Conservation (phyloP, 2,797 vertebrate genomes). For the Malurus splendens region DNA sequence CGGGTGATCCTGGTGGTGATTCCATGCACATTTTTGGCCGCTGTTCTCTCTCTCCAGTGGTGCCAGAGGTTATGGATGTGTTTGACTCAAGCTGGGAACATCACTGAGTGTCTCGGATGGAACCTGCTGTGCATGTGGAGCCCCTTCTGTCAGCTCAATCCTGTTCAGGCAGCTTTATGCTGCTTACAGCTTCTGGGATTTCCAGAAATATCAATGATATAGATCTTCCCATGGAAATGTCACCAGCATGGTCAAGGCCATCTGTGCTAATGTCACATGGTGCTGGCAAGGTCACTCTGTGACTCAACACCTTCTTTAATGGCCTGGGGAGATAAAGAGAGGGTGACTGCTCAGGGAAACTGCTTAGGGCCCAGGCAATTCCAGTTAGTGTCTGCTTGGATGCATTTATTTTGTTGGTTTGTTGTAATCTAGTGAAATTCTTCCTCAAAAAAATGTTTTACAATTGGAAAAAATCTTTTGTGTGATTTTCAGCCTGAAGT, state of each 20-base stretch:
- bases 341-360: neutral
- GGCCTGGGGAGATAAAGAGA: neutral
- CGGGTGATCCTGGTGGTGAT: neutral
- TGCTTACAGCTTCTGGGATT: neutral
- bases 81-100: neutral
- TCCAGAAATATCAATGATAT: neutral
- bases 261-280: neutral
- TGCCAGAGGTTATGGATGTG: neutral
- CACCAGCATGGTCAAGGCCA: neutral
- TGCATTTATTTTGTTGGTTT: accelerated
- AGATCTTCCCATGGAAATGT: neutral
- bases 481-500: neutral
- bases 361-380: neutral
- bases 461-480: neutral
- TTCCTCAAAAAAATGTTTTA: neutral
- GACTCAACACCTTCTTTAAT: neutral
- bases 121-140: accelerated
- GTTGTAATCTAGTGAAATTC: neutral
- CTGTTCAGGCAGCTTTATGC: neutral
- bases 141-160: neutral
- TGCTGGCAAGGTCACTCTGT: neutral
- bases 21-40: accelerated
- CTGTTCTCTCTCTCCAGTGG: neutral
- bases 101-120: accelerated
- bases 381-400: neutral